Conservation (phyloP, 2,113 vertebrate species). For the Alectura lathami region DNA sequence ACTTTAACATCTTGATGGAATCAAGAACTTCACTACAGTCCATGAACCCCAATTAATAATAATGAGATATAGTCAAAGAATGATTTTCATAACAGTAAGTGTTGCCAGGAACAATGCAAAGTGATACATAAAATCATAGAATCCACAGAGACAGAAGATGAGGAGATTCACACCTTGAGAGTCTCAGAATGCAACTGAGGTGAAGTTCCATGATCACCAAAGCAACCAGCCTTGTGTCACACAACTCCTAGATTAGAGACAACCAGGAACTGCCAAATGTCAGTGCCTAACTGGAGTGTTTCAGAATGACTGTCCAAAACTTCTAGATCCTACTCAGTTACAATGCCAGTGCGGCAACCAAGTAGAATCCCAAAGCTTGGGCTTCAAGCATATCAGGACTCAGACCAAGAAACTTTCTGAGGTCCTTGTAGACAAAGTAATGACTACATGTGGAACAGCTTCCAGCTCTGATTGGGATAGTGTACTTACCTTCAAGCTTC, state of each 20-base stretch:
- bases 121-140: not conserved
- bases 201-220: not conserved
- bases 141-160: not conserved
- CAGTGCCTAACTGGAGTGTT: not conserved
- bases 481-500: not conserved
- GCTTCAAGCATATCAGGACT: not conserved
- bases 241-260: not conserved
- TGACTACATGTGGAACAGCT: not conserved
- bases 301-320: not conserved
- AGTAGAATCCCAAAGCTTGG: not conserved
- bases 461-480: not conserved
- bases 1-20: not conserved
- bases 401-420: not conserved
- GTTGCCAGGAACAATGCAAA: not conserved
- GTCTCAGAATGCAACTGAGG: not conserved
- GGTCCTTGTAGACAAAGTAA: not conserved
- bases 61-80: not conserved
- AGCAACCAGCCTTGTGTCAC: not conserved
- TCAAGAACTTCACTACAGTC: not conserved
- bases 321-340: not conserved
- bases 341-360: not conserved
- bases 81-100: not conserved
- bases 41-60: not conserved
- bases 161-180: not conserved
- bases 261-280: not conserved